Base-by-base conservation (phyloP, 2,888 invertebrate genomes). In the Leuctra nigra region DNA sequence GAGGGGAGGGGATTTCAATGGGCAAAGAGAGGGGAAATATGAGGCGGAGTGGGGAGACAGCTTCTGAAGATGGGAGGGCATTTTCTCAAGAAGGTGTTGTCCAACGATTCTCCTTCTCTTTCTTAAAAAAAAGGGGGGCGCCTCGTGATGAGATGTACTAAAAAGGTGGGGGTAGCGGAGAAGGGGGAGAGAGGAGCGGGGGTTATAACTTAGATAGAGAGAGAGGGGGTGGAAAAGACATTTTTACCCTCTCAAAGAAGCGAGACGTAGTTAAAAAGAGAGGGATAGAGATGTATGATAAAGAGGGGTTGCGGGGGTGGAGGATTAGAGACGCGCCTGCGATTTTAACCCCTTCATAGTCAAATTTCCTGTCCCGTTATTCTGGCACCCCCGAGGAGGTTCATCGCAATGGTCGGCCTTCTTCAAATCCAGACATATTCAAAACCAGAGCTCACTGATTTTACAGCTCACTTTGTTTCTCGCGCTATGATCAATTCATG, bases 171-270 rank as follows among this genome's bases (percentile, higher is more conserved):
- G 14, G 36, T 14, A 38, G 22, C 20, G 53, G 39, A 36, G 44
- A 44, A 41, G 22, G 48, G 41, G 16, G 33, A 11, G 23, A 16
- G 25, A 22, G 56, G 47, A 18, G 53, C 22, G 46, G 59, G 29
- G 35, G 54, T 41, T 53, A 48, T 55, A 53, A 59, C 54, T 54
- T 57, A 44, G 54, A 55, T 41, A n/a, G n/a, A n/a, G n/a, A n/a
- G 60, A 57, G 53, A 46, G 48, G 48, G 22, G 47, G 18, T 25
- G 41, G 47, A 50, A 53, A 54, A 47, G 47, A 53, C 36, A 44
- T 39, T 53, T 53, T 57, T 57, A 57, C 53, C 47, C 47, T n/a
- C n/a, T n/a, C n/a, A n/a, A n/a, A 48, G 47, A 20, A 39, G 46
- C 39, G 55, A 55, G n/a, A n/a, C n/a, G n/a, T 47, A 38, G 25